Evolutionary conservation across 2,888 invertebrate genomes (phyloP).

Genomic region (Agrotis ipsilon): DNA sequence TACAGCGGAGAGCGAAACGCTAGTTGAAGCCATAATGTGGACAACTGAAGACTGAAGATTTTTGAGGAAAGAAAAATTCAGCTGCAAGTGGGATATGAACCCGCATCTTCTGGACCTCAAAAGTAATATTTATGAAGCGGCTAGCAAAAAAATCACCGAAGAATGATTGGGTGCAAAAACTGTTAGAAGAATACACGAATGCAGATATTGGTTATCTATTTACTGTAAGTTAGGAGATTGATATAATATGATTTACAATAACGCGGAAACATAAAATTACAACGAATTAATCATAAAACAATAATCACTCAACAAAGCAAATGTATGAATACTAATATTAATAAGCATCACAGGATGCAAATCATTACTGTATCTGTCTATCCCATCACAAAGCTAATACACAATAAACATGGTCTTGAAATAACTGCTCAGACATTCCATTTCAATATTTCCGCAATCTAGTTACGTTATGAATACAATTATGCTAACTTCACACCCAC

Average conservation of each 20-base stretch:
- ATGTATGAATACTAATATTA: slow-evolving; percentile 1
- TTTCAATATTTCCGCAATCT: slow-evolving; percentile 29
- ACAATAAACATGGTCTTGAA: slow-evolving; percentile 26
- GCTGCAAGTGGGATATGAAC: too few species aligned
- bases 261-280: background rate
- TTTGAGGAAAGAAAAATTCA: too few species aligned
- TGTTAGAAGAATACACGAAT: background rate
- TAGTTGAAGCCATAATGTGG: background rate
- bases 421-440: slow-evolving; percentile 19
- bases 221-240: too few species aligned
- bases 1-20: slow-evolving; percentile 3
- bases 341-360: slow-evolving; percentile 11
- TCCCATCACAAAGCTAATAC: background rate
- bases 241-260: too few species aligned
- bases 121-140: too few species aligned
- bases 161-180: slow-evolving; percentile 65
- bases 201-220: too few species aligned
- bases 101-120: too few species aligned
- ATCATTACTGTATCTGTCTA: background rate
- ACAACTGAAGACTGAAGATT: background rate
- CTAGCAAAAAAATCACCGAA: too few species aligned
- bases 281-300: background rate
- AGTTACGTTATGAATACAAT: slow-evolving; percentile 25
- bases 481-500: slow-evolving; percentile 34
- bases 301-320: background rate